phyloP scores from a whole-genome alignment of 2,113 vertebrate species.

The Hymenochirus boettgeri region DNA sequence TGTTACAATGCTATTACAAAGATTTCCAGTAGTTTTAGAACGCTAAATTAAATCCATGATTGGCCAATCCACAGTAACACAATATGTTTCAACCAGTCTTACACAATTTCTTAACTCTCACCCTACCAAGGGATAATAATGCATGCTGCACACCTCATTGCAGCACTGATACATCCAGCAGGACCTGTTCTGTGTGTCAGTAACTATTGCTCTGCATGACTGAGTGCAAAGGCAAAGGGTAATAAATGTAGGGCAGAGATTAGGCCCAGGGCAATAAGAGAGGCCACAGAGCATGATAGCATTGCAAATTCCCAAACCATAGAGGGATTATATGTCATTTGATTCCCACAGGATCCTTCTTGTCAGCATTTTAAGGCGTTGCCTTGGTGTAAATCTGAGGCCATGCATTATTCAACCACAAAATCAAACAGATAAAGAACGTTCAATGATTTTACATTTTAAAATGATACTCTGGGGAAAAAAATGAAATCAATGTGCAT shows the following conservation, averaged over 20 bases:
- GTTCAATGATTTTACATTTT: neutral
- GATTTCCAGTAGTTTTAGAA: constrained; percentile 27
- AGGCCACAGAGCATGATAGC: constrained; percentile 28
- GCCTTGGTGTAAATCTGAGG: constrained; percentile 14
- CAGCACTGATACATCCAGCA: constrained; percentile 10
- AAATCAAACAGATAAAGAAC: neutral
- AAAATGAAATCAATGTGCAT: constrained; percentile 7
- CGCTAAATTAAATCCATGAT: constrained; percentile 26
- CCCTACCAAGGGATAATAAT: neutral
- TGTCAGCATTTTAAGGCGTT: constrained; percentile 27
- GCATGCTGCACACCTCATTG: neutral
- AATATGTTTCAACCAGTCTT: neutral
- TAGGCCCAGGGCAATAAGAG: constrained; percentile 27
- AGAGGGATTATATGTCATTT: constrained; percentile 2
- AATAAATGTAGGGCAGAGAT: constrained; percentile 31
- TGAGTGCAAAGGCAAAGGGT: constrained; percentile 27
- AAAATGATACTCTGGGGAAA: neutral
- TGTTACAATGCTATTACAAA: constrained; percentile 30
- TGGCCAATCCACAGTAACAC: constrained; percentile 10
- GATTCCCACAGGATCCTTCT: constrained; percentile 3
- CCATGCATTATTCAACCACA: constrained; percentile 5
- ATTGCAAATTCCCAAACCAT: constrained; percentile 1
- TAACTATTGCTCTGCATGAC: constrained; percentile 9
- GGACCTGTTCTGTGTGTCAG: constrained; percentile 19
- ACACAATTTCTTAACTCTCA: constrained; percentile 10